Evolutionary conservation across 2,888 invertebrate species (phyloP).

Genomic region (Lasioglossum villosulum): DNA sequence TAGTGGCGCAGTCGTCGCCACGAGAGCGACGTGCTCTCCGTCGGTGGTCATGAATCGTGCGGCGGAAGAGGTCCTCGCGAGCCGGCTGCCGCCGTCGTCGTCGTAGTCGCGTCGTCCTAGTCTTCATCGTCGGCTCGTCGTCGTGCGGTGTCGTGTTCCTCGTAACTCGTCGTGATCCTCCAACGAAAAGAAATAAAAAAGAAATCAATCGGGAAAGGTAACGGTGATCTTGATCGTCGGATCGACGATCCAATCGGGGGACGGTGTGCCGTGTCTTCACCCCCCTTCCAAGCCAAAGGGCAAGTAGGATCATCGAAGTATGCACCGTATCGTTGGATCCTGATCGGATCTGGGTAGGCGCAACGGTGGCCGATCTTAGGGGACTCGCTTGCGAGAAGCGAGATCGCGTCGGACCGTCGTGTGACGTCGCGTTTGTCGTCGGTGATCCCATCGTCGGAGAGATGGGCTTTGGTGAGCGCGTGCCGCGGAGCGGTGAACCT

Average conservation of each 20-base stretch:
- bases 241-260: background rate
- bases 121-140: constrained; percentile 42
- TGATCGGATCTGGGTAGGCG: background rate
- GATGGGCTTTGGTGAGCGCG: constrained; percentile 59
- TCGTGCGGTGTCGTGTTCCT: constrained; percentile 6
- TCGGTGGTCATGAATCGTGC: constrained; percentile 68
- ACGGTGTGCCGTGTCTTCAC: background rate
- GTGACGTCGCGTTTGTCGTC: constrained; percentile 1
- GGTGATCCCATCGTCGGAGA: background rate
- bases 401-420: background rate
- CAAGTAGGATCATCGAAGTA: background rate
- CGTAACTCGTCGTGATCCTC: background rate
- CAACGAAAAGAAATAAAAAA: background rate
- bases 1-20: constrained; percentile 67
- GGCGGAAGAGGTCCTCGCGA: constrained; percentile 70
- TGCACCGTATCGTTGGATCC: background rate
- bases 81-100: constrained; percentile 60
- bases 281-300: background rate
- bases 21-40: constrained; percentile 68
- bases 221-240: constrained; percentile 1
- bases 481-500: constrained; percentile 61
- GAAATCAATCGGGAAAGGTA: background rate
- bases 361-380: constrained; percentile 2
- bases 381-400: constrained; percentile 1
- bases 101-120: constrained; percentile 57